Evolutionary conservation across 2,113 vertebrate genomes (phyloP).

Genomic region (Albula goreensis): DNA sequence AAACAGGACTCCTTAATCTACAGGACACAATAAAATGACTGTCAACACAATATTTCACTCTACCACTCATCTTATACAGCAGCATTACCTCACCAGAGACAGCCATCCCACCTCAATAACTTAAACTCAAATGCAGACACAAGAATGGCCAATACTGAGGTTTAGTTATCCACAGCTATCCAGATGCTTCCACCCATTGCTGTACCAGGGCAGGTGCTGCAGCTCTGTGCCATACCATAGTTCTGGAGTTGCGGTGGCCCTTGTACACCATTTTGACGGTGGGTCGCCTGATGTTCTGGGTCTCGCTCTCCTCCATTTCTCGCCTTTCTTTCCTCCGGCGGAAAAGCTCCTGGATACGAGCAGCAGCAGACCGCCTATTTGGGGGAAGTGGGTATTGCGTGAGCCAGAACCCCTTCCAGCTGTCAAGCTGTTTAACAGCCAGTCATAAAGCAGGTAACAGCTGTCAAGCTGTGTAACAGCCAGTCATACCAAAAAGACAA

Average conservation of each 20-base stretch:
- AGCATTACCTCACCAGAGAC: neutral
- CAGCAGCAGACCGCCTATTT: conserved; percentile 87
- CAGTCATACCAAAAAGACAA: no score
- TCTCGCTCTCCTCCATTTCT: conserved; percentile 95
- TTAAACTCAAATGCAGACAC: neutral
- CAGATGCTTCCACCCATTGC: no score
- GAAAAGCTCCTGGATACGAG: conserved; percentile 97
- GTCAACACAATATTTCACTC: neutral
- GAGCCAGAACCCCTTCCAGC: neutral
- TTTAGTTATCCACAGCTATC: neutral
- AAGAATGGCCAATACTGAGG: neutral
- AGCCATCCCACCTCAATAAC: neutral
- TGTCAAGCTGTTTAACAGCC: neutral
- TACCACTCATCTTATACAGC: neutral
- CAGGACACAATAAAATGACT: conserved; percentile 24
- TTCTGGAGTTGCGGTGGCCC: conserved; percentile 96
- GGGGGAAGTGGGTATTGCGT: neutral
- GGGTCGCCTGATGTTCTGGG: conserved; percentile 88
- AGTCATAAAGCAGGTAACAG: neutral
- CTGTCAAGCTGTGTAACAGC: no score
- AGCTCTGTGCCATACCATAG: conserved; percentile 78
- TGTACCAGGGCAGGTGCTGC: no score
- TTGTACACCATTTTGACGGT: conserved; percentile 96
- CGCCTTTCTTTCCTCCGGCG: conserved; percentile 92
- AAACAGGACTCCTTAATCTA: conserved; percentile 98